These are phyloP conservation scores for Sitobion miscanthi DNA, from an alignment of 1,140 invertebrate species.

Conservation along the genomic window DNA sequence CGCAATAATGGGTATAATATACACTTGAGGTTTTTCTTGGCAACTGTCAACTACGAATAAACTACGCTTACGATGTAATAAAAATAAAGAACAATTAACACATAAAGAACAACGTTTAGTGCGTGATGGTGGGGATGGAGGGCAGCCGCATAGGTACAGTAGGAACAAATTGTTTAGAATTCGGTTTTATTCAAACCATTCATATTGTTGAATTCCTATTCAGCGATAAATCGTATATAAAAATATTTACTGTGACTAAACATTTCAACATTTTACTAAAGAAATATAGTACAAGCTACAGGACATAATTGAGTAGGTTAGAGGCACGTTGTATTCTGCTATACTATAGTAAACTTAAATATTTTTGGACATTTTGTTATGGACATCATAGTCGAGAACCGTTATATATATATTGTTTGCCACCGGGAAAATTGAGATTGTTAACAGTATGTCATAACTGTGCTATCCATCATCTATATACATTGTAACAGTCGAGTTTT, in stretches of 20 bases:
- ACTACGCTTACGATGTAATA: not conserved
- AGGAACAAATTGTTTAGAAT: not conserved
- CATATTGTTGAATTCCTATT: constrained; percentile 1
- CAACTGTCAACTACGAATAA: constrained; percentile 19
- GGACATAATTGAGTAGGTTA: not conserved
- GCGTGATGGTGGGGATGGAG: not conserved
- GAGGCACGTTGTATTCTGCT: not conserved
- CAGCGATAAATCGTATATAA: not conserved
- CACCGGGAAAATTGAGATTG: not conserved
- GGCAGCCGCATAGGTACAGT: not conserved
- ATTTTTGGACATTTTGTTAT: constrained; percentile 25
- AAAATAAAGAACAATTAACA: constrained; percentile 20
- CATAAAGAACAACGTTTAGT: not conserved
- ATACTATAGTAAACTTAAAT: not conserved
- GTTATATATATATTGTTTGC: not conserved
- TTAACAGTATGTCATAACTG: constrained; percentile 1
- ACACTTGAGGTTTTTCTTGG: constrained; percentile 2
- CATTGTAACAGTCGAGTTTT: not conserved
- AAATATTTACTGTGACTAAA: constrained; percentile 23
- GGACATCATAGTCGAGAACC: not conserved
- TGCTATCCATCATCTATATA: not conserved
- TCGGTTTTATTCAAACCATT: not conserved
- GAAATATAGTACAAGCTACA: not conserved
- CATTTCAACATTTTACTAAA: not conserved
- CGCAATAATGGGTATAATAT: not conserved